Base-by-base conservation (phyloP, 2,113 vertebrate species). In the Thunnus thynnus region DNA sequence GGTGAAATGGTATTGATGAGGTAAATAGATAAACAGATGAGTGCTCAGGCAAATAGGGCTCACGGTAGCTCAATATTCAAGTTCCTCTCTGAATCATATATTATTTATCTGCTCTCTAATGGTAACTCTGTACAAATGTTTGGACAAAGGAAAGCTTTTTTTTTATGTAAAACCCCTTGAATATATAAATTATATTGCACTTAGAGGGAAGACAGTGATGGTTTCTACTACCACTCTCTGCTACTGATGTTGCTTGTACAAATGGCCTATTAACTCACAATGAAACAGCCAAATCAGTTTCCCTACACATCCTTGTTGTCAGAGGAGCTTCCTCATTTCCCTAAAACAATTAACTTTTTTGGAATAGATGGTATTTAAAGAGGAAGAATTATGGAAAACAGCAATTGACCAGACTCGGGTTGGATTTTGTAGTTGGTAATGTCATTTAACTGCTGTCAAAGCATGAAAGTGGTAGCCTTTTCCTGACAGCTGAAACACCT, bases 1-100 rank as follows among this genome's bases (percentile, higher is more conserved):
- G 56, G 67, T 76, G 67, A 32, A 66, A 51, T 10, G 25, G 61
- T 72, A 86, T 76, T 72, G 86, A 85, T 68, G 51, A 77, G 52
- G 61, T 67, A 80, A 82, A 87, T 57, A 61, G 75, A 78, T 68
- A 83, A 80, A 83, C 27, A 71, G 17, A 78, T 73, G 65, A 71
- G 52, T 73, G 72, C 62, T 77, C 58, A 41, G 30, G 52, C n/a
- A 81, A 76, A 73, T 5, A 61, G 68, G 3, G 27, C n/a, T 78
- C 36, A 65, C 18, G 18, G 44, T 36, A 20, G 64, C 64, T 82
- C 58, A 62, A 83, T 22, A 70, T 3, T 41, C 7, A 9, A 74
- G 5, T 47, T 76, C 3, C 10, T 51, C 47, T 17, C 22, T 55
- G 25, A 73, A 82, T 61, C 55, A 44, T 69, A 63, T 57, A 44